These are phyloP conservation scores for Phenacoccus solenopsis DNA, from an alignment of 1,140 invertebrate species.

Conservation along the genomic window DNA sequence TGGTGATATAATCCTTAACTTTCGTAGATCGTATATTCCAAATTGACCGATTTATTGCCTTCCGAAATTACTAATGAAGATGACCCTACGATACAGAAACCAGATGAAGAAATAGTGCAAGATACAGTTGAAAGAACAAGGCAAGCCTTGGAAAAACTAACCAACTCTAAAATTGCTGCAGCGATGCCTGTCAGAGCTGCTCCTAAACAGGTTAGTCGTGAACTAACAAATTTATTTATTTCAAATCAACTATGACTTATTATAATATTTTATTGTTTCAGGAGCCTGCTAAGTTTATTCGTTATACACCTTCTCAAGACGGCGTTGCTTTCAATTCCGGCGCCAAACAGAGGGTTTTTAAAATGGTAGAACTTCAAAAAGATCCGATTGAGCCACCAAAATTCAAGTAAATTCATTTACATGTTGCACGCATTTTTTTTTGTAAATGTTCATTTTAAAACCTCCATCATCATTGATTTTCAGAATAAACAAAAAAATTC, in stretches of 20 bases:
- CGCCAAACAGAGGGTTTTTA: slow-evolving; percentile 92
- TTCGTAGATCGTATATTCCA: slow-evolving; percentile 83
- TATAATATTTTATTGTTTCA: slow-evolving; percentile 25
- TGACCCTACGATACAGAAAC: slow-evolving; percentile 75
- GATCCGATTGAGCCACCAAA: slow-evolving; percentile 98
- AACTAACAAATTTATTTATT: slow-evolving; percentile 7
- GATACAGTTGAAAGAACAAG: slow-evolving; percentile 79
- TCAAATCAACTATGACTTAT: neutral
- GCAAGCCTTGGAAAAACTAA: slow-evolving; percentile 71
- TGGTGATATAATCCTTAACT: slow-evolving; percentile 13
- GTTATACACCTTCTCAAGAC: slow-evolving; percentile 96
- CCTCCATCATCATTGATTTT: slow-evolving; percentile 23
- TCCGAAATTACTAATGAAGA: slow-evolving; percentile 85
- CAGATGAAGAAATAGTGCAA: slow-evolving; percentile 67
- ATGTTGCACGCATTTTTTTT: neutral
- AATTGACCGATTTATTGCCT: slow-evolving; percentile 83
- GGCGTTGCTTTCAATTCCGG: slow-evolving; percentile 91
- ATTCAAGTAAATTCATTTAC: slow-evolving; percentile 57
- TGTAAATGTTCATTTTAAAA: neutral
- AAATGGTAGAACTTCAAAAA: slow-evolving; percentile 88
- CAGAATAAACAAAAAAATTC: slow-evolving; percentile 88
- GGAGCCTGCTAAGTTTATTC: slow-evolving; percentile 88
- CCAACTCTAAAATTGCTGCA: slow-evolving; percentile 78
- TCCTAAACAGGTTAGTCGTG: slow-evolving; percentile 51
- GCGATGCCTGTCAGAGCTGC: slow-evolving; percentile 86